A percentile compares a stretch with the other conserved stretches of the same genome.
phyloP scores from a whole-genome alignment of 2,113 vertebrate genomes.

The Chaetura pelagica region DNA sequence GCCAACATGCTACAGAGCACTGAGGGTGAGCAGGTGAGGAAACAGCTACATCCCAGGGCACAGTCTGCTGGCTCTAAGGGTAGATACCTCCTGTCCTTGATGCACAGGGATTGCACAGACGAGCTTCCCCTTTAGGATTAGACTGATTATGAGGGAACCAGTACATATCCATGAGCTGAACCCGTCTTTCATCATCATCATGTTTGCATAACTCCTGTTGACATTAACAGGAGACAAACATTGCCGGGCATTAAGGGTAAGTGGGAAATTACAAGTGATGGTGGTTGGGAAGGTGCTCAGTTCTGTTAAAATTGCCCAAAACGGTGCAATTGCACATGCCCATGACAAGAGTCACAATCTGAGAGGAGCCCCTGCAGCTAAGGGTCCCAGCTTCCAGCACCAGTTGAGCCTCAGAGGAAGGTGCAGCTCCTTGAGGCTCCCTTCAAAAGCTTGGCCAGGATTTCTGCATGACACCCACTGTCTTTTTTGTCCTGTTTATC shows the following conservation, averaged over 20 bases:
- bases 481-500: background rate
- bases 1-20: background rate
- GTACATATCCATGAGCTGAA: background rate
- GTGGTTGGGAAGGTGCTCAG: background rate
- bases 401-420: background rate
- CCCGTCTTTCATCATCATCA: background rate
- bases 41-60: background rate
- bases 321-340: background rate
- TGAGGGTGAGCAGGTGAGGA: accelerated
- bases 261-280: background rate
- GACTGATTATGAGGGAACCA: background rate
- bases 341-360: background rate
- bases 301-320: background rate
- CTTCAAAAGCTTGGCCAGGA: background rate
- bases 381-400: background rate
- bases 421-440: background rate
- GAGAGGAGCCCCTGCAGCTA: background rate
- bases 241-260: background rate
- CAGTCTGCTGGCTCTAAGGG: background rate
- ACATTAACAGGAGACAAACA: background rate
- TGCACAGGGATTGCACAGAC: background rate
- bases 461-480: background rate
- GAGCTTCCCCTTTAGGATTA: background rate
- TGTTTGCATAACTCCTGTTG: background rate
- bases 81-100: background rate